Conservation (phyloP, 2,797 vertebrate genomes). For the Ptychobarbus kaznakovi region DNA sequence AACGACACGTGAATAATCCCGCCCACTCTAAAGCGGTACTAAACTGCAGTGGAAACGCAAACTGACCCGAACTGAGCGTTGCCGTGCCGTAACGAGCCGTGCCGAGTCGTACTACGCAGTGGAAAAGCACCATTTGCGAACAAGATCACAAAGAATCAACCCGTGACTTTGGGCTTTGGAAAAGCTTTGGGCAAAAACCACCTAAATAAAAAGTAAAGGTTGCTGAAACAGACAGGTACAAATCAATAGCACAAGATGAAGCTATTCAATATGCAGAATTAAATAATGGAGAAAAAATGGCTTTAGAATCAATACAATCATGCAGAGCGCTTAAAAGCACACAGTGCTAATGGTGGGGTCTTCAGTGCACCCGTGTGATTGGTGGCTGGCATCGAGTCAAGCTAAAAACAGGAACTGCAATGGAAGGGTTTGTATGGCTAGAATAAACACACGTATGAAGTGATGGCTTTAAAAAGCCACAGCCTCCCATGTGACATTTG, state of each 20-base stretch:
- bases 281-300: constrained; percentile 31
- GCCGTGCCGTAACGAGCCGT: too few relatives aligned
- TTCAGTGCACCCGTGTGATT: background rate
- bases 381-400: constrained; percentile 29
- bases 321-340: constrained; percentile 31
- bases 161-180: background rate
- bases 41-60: too few relatives aligned
- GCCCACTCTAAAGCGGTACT: too few relatives aligned
- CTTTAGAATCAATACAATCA: constrained; percentile 39
- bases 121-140: background rate
- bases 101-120: too few relatives aligned
- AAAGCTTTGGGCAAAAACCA: background rate
- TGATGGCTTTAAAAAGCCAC: constrained; percentile 40
- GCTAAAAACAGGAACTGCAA: constrained; percentile 48
- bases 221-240: constrained; percentile 57
- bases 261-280: constrained; percentile 45
- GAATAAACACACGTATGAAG: constrained; percentile 22
- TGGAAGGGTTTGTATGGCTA: constrained; percentile 20
- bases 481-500: constrained; percentile 51
- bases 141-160: background rate
- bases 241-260: constrained; percentile 34
- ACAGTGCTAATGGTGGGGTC: constrained; percentile 32
- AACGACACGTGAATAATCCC: too few relatives aligned
- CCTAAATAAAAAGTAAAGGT: constrained; percentile 59
- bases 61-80: too few relatives aligned